Evolutionary conservation across 2,113 vertebrate genomes (phyloP), one percentile per base, ranked within the genome.

Genomic region (Larimichthys crocea): DNA sequence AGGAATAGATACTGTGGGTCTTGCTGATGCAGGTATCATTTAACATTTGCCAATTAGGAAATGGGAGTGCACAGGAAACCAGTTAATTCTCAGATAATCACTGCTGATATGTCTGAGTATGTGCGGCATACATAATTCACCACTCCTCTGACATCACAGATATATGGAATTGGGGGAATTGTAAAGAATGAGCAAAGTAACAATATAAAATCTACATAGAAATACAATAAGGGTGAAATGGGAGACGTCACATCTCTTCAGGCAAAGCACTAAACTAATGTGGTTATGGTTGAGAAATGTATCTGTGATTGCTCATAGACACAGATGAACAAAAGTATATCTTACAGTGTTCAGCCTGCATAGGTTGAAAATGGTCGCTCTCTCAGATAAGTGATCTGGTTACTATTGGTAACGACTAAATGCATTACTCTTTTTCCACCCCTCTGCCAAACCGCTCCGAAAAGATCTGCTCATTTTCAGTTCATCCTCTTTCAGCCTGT

Each of bases 391-490:
- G 16, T 26, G 60, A 40, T 49, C 8, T 16, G 48, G 12, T 63
- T 55, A 29, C 59, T 59, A 19, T 50, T 20, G 0, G 26, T 62
- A 60, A 64, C 68, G 73, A 64, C 64, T 35, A 52, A 26, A 44
- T 31, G 19, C 24, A 26, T 35, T 35, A 44, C 10, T 56, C 26
- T 57, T 60, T n/a, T 53, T 35, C 40, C 61, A 1, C 11, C 50
- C 49, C 22, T 55, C 31, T 29, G 74, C 63, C 44, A 65, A 77
- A 62, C 52, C 22, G 5, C 35, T 16, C 6, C 26, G 16, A 56
- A 49, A 78, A 44, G 70, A 74, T 60, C 8, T 17, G 29, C 74
- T 88, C 63, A 86, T 86, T 92, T 89, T 80, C 31, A 74, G 63
- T 83, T 88, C 59, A 57, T 74, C 56, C 57, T 44, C 49, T 87